A percentile compares a stretch with the other conserved stretches of the same genome.
Conservation (phyloP, 64 coral and sea anemone genomes). For the Stichodactyla helianthus region DNA sequence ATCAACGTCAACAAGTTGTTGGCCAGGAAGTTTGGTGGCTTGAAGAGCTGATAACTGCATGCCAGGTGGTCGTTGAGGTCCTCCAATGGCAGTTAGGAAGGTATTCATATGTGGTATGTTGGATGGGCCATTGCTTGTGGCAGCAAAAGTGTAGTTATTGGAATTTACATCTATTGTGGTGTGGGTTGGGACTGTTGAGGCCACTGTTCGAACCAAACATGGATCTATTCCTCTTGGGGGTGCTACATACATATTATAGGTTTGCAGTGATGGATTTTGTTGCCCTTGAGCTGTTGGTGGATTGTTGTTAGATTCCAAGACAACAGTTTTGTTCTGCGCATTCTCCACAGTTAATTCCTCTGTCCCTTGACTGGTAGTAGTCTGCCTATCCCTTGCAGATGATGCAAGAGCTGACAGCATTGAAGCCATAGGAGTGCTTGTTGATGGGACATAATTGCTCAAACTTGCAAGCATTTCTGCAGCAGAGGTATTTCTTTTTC, state of each 20-base stretch:
- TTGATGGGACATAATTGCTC: constrained; percentile 52
- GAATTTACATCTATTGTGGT: background rate
- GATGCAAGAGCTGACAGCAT: constrained; percentile 89
- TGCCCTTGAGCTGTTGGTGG: constrained; percentile 12
- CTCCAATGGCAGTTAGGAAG: constrained; percentile 55
- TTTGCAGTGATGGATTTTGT: background rate
- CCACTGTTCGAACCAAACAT: background rate
- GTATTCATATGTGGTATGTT: constrained; percentile 69
- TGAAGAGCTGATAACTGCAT: background rate
- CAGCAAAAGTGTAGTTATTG: constrained; percentile 3
- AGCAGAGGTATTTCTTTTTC: constrained; percentile 73
- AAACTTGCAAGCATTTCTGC: constrained; percentile 84
- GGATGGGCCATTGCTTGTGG: constrained; percentile 6
- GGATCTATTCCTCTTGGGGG: background rate
- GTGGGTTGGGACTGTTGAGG: background rate
- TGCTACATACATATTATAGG: background rate
- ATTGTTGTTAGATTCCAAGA: background rate
- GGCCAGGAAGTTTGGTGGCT: background rate
- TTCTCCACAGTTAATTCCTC: background rate
- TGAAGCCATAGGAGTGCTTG: constrained; percentile 82
- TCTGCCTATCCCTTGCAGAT: constrained; percentile 15
- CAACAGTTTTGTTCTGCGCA: background rate
- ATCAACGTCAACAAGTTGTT: background rate
- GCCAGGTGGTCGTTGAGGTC: background rate
- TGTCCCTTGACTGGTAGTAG: background rate